Evolutionary conservation across 2,888 invertebrate genomes (phyloP), one percentile per base, ranked within the genome.

Genomic region (Onchidella celtica): DNA sequence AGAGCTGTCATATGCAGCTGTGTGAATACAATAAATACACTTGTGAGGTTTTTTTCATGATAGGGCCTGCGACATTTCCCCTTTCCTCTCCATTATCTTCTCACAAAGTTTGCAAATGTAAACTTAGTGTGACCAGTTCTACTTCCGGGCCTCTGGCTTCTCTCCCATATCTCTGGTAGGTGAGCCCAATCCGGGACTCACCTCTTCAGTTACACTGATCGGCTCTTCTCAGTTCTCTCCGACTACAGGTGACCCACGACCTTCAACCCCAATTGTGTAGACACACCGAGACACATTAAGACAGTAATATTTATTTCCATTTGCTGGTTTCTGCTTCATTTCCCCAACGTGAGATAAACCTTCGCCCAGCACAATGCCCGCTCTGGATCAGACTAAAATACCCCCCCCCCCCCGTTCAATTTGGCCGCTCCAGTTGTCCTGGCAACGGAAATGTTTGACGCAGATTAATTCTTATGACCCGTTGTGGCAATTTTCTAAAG

Each of bases 281-380:
- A 57, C n/a, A 29, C 55, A 55, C 34, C 32, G 1, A 27, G 29
- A 70, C 47, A 27, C 70, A 55, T 57, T 34, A n/a, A 21, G 32
- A 72, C 17, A n/a, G n/a, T 34, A 57, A n/a, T n/a, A 17, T 72
- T 21, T 72, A 57, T 72, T 72, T 57, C 21, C 34, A 40, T 57
- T 55, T 57, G 72, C n/a, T 21, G 69, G 14, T 70, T 47, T 6
- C 55, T 29, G 24, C 34, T 32, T 57, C 72, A 55, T 57, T 57
- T 57, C 72, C 55, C 72, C 9, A 72, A 3, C 29, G 57, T 72
- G 32, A 57, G 2, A 69, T 69, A 69, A 69, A 69, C 38, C 40
- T 40, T 3, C 9, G 36, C 32, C n/a, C 11, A 17, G 34, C 34
- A 65, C 29, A 34, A 34, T 11, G 6, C 34, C 4, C 29, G 11